A percentile compares a stretch with the other conserved stretches of the same genome.
Evolutionary conservation across 2,797 vertebrate genomes (phyloP).

Genomic region (Coilia nasus): DNA sequence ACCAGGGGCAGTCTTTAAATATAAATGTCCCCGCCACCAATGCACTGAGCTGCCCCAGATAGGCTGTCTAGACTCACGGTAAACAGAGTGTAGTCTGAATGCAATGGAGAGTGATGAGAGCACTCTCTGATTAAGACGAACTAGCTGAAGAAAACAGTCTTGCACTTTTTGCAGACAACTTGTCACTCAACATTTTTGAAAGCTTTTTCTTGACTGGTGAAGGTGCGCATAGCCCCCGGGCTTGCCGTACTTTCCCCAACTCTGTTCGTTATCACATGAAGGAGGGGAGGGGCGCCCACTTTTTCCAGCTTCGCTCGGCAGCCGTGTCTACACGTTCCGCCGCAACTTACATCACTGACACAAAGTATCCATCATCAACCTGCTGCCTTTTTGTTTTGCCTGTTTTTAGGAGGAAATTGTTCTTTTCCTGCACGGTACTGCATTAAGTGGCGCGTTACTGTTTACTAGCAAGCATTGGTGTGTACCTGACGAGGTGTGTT

Average conservation of each 20-base stretch:
- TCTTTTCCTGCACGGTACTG: background rate
- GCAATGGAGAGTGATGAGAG: conserved; percentile 20
- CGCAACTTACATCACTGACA: background rate
- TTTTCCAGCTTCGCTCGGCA: background rate
- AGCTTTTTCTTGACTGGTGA: background rate
- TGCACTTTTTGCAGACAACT: background rate
- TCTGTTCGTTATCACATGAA: background rate
- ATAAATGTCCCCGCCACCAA: background rate
- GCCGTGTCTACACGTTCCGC: background rate
- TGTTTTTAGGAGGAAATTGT: no score
- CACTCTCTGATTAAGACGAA: background rate
- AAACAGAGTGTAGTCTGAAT: background rate
- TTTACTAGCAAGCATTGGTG: background rate
- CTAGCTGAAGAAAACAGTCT: background rate
- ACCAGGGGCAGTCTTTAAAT: conserved; percentile 10
- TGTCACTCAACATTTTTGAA: background rate
- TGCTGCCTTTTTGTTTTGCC: background rate
- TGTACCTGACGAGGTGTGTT: conserved; percentile 46
- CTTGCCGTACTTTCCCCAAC: background rate
- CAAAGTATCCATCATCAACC: background rate
- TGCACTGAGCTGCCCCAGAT: background rate
- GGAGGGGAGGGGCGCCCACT: background rate
- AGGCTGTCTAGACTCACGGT: conserved; percentile 2
- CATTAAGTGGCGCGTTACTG: background rate
- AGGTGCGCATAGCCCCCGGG: background rate